phyloP scores from a whole-genome alignment of 2,797 vertebrate genomes.

The Pelochelys cantorii region DNA sequence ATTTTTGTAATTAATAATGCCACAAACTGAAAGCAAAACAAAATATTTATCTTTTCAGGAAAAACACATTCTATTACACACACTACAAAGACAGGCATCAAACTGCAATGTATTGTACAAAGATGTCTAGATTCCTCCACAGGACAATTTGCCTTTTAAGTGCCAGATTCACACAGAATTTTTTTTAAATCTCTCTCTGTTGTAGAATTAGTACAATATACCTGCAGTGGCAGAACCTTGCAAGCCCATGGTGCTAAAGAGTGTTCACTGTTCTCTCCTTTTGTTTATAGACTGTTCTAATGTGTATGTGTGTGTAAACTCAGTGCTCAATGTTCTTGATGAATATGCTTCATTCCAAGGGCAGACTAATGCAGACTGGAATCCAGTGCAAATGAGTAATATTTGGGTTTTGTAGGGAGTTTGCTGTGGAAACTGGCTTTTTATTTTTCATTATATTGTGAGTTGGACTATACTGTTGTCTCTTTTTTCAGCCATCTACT shows the following conservation, averaged over 20 bases:
- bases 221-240: slow-evolving; percentile 26
- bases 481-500: background rate
- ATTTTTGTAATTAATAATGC: background rate
- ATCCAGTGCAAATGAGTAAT: background rate
- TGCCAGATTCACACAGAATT: slow-evolving; percentile 69
- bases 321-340: slow-evolving; percentile 15
- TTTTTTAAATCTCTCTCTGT: slow-evolving; percentile 44
- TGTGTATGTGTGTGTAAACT: slow-evolving; percentile 48
- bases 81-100: slow-evolving; percentile 46
- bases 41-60: background rate
- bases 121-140: slow-evolving; percentile 44
- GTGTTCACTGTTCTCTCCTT: slow-evolving; percentile 32
- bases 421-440: slow-evolving; percentile 1
- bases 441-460: slow-evolving; percentile 10
- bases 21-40: background rate
- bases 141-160: slow-evolving; percentile 75
- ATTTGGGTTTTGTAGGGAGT: background rate
- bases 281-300: slow-evolving; percentile 2
- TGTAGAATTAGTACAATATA: slow-evolving; percentile 35
- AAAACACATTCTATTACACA: slow-evolving; percentile 13
- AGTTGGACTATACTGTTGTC: background rate
- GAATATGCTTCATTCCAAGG: background rate
- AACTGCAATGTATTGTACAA: background rate
- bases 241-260: slow-evolving; percentile 73
- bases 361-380: slow-evolving; percentile 31